phyloP scores from a whole-genome alignment of 2,797 vertebrate species.

The Eulemur coronatus region DNA sequence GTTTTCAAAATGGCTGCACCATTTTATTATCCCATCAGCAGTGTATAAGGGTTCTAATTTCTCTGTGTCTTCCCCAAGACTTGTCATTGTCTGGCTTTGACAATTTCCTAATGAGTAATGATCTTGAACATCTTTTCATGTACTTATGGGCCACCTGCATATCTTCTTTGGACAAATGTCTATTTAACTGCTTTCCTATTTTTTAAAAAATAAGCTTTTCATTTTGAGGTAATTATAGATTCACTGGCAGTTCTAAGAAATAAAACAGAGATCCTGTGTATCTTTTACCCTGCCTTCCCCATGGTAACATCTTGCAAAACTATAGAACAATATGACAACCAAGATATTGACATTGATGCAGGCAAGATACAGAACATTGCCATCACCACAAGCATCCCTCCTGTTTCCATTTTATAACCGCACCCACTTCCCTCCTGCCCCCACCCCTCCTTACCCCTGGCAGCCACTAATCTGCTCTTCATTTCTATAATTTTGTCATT shows the following conservation, averaged over 20 bases:
- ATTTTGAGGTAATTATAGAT: background rate
- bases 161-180: constrained; percentile 14
- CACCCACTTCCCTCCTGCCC: background rate
- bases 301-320: background rate
- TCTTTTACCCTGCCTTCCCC: background rate
- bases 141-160: background rate
- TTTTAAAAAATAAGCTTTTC: constrained; percentile 13
- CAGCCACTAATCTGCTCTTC: background rate
- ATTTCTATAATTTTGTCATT: constrained; percentile 22
- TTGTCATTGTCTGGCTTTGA: constrained; percentile 2
- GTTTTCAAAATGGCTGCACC: background rate
- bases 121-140: background rate
- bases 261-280: background rate
- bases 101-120: background rate
- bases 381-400: background rate
- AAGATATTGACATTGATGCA: background rate
- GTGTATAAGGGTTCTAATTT: background rate
- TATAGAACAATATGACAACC: background rate
- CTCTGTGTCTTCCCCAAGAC: background rate
- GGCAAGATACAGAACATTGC: background rate
- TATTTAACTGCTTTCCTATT: constrained; percentile 15
- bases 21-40: constrained; percentile 21
- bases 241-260: background rate
- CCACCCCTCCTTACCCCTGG: background rate
- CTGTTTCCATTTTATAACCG: background rate